These are phyloP conservation scores for Peromyscus leucopus DNA, from an alignment of 2,113 vertebrate species.

Conservation along the genomic window DNA sequence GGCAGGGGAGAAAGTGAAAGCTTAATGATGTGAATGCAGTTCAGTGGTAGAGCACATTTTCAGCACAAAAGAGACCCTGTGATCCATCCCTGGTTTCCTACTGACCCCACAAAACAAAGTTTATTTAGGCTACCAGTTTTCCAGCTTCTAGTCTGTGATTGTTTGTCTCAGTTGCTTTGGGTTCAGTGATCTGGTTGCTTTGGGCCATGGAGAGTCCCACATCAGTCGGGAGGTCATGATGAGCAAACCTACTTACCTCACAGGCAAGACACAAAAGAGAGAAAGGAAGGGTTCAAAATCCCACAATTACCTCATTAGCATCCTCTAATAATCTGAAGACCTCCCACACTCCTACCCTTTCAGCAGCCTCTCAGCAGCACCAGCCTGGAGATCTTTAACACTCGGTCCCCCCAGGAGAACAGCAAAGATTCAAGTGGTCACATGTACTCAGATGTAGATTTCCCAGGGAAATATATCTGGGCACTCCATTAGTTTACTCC, in stretches of 20 bases:
- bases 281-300: too few species aligned
- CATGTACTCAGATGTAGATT: background rate
- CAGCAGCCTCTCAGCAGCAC: background rate
- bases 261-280: background rate
- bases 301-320: background rate
- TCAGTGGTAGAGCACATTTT: background rate
- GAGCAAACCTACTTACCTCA: background rate
- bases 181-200: background rate
- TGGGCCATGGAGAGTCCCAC: too few species aligned
- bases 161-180: background rate
- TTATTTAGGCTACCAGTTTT: background rate
- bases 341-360: background rate
- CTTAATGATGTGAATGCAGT: background rate
- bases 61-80: background rate
- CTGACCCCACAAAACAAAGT: background rate
- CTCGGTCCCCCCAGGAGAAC: too few species aligned
- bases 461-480: background rate
- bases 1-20: background rate
- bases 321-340: background rate
- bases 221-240: background rate
- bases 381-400: background rate
- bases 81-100: background rate
- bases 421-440: background rate
- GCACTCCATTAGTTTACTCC: background rate
- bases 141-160: background rate